Evolutionary conservation across 2,113 vertebrate genomes (phyloP), one percentile per base, ranked within the genome.

Genomic region (Leptobrachium leishanense): DNA sequence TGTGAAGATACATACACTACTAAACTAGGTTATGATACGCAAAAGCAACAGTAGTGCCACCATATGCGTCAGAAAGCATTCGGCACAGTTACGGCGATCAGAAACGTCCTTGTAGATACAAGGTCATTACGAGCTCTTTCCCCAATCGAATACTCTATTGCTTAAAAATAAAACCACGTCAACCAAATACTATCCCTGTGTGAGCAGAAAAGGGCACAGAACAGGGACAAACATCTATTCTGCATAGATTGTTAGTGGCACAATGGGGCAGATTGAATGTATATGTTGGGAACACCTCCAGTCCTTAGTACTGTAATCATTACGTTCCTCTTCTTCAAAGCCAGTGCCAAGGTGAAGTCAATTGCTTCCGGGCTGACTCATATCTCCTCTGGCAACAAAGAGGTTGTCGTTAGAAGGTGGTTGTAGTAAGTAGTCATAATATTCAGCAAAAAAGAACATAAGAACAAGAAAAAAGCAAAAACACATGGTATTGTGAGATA

Each of bases 211-310:
- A 72, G 41, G 50, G 42, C 39, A 44, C 5, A 73, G 62, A 40
- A 79, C 69, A 79, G 63, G 39, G 5, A 79, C 41, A 66, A 40
- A 73, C 67, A 64, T 67, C n/a, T 73, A 42, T 81, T 81, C 78
- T 81, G 78, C 78, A 81, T 81, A 81, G 78, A 81, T 81, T 68
- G 53, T 81, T 81, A 74, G 77, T 74, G 9, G 63, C 43, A 70
- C 75, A 82, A 76, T 82, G 68, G 70, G 41, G 75, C 13, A 64
- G 68, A 69, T 67, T 79, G 39, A 8, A 62, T 2, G 53, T 42
- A 10, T 72, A 79, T n/a, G 40, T 70, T 70, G 43, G 54, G 55
- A 54, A 50, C 68, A 41, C 13, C 40, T 10, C 54, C 9, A 8
- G 20, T 69, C 20, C n/a, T 68, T 68, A 39, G n/a, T 57, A 77